Percentiles rank a stretch among this genome's conserved stretches.
Conservation (phyloP, 2,797 vertebrate species). For the Glossophaga mutica region DNA sequence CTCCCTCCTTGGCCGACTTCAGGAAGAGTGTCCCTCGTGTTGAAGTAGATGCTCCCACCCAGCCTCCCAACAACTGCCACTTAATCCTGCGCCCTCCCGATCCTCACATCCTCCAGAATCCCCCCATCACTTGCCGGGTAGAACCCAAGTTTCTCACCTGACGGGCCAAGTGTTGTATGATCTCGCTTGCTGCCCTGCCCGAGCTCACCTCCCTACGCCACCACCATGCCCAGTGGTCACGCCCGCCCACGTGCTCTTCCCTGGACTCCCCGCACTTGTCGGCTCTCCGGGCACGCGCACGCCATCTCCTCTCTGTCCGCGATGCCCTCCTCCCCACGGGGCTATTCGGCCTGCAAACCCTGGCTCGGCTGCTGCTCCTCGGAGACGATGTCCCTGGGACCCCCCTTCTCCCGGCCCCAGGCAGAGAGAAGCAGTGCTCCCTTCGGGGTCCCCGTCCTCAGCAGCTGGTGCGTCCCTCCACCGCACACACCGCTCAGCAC, state of each 20-base stretch:
- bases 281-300: fast-evolving
- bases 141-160: not conserved
- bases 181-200: not conserved
- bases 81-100: not conserved
- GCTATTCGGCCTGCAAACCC: not conserved
- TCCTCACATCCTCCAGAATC: not conserved
- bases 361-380: not conserved
- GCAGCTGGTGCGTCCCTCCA: fast-evolving
- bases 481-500: not conserved
- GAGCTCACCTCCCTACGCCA: not conserved
- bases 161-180: not conserved
- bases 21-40: not conserved
- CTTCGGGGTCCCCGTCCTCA: not conserved
- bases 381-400: not conserved
- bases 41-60: not conserved
- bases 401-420: not conserved
- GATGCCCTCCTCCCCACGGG: not conserved
- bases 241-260: fast-evolving
- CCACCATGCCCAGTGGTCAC: fast-evolving
- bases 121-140: not conserved
- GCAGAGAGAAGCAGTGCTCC: not conserved
- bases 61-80: not conserved
- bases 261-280: not conserved
- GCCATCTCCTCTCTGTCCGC: not conserved
- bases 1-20: not conserved